A percentile compares a stretch with the other conserved stretches of the same genome.
phyloP scores from a whole-genome alignment of 2,797 vertebrate genomes.

The Lindbergichthys nudifrons region DNA sequence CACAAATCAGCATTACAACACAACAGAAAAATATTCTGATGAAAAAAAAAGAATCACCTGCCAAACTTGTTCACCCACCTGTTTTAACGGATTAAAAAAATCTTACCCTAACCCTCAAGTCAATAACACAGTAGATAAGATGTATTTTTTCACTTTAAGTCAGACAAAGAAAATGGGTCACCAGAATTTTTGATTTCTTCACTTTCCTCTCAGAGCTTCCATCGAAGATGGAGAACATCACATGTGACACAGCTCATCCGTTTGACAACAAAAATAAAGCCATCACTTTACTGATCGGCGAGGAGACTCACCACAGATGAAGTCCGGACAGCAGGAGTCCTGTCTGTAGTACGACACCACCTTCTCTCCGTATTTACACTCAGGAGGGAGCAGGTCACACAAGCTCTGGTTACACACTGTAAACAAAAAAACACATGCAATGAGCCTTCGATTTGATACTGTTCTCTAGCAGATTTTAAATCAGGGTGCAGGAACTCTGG shows the following conservation, averaged over 20 bases:
- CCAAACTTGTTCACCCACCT: too few relatives aligned
- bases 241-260: neutral
- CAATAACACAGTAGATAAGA: too few relatives aligned
- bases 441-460: neutral
- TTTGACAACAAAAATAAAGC: neutral
- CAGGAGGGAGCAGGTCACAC: constrained; percentile 85
- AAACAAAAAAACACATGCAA: neutral
- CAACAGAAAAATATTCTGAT: too few relatives aligned
- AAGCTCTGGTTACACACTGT: constrained; percentile 95
- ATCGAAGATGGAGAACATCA: neutral
- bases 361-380: constrained; percentile 90
- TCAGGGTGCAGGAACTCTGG: neutral
- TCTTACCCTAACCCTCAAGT: too few relatives aligned
- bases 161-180: too few relatives aligned
- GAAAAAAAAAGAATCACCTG: too few relatives aligned
- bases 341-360: constrained; percentile 90
- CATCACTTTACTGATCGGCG: neutral
- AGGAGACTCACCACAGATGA: constrained; percentile 89
- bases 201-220: too few relatives aligned
- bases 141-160: too few relatives aligned
- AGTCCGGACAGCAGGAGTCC: constrained; percentile 93
- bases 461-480: neutral
- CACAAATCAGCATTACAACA: too few relatives aligned
- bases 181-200: too few relatives aligned
- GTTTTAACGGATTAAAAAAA: too few relatives aligned